A percentile compares a stretch with the other conserved stretches of the same genome.
phyloP scores from a whole-genome alignment of 2,797 vertebrate species.

The Pantherophis vulpinus region DNA sequence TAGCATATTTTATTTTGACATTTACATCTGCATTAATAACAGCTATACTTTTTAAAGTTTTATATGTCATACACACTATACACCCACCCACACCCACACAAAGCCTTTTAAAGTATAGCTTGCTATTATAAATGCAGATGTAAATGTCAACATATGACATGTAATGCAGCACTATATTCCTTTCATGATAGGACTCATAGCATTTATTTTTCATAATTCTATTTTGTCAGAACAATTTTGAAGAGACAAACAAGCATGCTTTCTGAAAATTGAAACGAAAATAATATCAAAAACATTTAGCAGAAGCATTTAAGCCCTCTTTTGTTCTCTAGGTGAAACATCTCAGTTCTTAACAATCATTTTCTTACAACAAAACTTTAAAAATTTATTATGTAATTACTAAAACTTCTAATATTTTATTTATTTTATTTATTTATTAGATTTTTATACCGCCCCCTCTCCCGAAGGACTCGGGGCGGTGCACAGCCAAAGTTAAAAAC shows the following conservation, averaged over 20 bases:
- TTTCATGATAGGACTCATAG: neutral
- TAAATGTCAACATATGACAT: constrained; percentile 37
- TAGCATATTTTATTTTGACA: neutral
- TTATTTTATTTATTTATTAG: no score
- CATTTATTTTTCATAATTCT: constrained; percentile 10
- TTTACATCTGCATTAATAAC: constrained; percentile 43
- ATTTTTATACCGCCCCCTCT: no score
- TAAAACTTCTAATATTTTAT: constrained; percentile 49
- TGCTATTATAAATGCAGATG: constrained; percentile 35
- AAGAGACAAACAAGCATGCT: constrained; percentile 27
- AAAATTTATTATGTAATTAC: constrained; percentile 45
- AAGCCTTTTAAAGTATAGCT: constrained; percentile 6
- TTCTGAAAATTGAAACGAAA: neutral
- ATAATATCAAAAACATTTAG: neutral
- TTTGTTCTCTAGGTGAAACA: neutral
- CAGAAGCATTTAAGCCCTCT: neutral
- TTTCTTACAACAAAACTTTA: constrained; percentile 27
- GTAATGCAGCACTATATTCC: constrained; percentile 35
- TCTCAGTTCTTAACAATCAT: neutral
- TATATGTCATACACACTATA: neutral
- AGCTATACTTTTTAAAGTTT: neutral
- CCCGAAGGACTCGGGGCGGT: no score
- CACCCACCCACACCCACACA: neutral
- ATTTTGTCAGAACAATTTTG: constrained; percentile 9
- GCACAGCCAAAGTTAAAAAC: no score